These are phyloP conservation scores for Apoda limacodes DNA, from an alignment of 2,888 invertebrate species.

Conservation along the genomic window DNA sequence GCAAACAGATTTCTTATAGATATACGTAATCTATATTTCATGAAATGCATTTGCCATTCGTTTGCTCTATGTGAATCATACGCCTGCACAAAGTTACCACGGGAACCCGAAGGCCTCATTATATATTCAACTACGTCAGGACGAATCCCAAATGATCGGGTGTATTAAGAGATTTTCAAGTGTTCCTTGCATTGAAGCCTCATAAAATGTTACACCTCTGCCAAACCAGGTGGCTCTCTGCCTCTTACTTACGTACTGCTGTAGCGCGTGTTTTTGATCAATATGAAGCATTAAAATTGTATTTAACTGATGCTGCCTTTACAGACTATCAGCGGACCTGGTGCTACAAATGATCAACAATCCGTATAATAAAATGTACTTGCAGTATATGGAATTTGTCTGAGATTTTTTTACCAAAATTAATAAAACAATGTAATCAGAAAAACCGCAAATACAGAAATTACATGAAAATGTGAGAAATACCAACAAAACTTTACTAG, in stretches of 20 bases:
- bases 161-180: constrained; percentile 15
- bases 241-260: no score
- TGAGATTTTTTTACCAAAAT: constrained; percentile 17
- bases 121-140: constrained; percentile 18
- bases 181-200: constrained; percentile 11
- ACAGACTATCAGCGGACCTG: constrained; percentile 21
- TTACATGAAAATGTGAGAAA: constrained; percentile 17
- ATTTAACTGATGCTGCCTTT: constrained; percentile 20
- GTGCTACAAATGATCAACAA: constrained; percentile 3
- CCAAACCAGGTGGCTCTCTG: constrained; percentile 25
- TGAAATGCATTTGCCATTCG: constrained; percentile 20
- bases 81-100: constrained; percentile 9
- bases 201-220: constrained; percentile 17
- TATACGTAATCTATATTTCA: constrained; percentile 16
- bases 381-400: constrained; percentile 16
- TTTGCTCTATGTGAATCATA: constrained; percentile 13
- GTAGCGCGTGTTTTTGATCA: constrained; percentile 22
- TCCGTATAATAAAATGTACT: constrained; percentile 16
- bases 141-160: constrained; percentile 17
- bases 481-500: no score
- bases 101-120: constrained; percentile 17
- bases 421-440: constrained; percentile 21
- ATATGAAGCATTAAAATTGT: constrained; percentile 20
- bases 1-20: constrained; percentile 12
- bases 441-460: constrained; percentile 18